Conservation (phyloP, 2,888 invertebrate genomes). For the Ametastegia equiseti region DNA sequence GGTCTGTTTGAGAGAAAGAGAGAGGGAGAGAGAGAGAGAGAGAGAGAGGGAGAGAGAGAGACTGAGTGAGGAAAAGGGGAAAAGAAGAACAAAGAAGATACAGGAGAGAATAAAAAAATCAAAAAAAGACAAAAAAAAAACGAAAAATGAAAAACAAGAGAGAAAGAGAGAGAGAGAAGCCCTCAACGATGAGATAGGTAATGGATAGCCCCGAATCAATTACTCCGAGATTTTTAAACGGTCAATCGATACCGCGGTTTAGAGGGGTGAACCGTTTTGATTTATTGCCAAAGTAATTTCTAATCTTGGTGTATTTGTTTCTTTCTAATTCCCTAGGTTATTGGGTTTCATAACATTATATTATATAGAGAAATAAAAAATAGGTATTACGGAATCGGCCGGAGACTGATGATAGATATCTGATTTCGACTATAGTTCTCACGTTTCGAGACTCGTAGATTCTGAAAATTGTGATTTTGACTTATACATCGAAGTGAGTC, state of each 20-base stretch:
- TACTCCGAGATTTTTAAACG: slow-evolving; percentile 50
- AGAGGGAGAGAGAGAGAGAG: not conserved
- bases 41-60: slow-evolving; percentile 43
- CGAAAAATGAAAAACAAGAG: slow-evolving; percentile 17
- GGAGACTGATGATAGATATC: no score
- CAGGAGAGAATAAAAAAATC: slow-evolving; percentile 44
- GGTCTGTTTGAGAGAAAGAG: slow-evolving; percentile 50
- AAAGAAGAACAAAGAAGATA: slow-evolving; percentile 49
- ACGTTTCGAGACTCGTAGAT: no score
- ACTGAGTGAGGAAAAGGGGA: slow-evolving; percentile 44
- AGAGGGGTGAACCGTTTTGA: slow-evolving; percentile 39
- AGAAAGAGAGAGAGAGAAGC: slow-evolving; percentile 51
- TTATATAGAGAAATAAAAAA: no score
- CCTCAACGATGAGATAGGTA: slow-evolving; percentile 64
- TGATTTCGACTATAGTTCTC: no score
- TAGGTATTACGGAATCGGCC: no score
- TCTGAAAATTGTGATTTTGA: no score
- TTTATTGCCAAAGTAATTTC: slow-evolving; percentile 14
- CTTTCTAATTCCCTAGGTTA: not conserved
- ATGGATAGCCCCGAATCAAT: slow-evolving; percentile 62
- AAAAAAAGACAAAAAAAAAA: slow-evolving; percentile 45
- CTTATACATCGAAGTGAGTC: no score
- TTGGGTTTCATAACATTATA: no score
- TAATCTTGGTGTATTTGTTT: not conserved
- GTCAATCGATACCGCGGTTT: slow-evolving; percentile 38